phyloP scores from a whole-genome alignment of 2,113 vertebrate species.

The Python bivittatus region DNA sequence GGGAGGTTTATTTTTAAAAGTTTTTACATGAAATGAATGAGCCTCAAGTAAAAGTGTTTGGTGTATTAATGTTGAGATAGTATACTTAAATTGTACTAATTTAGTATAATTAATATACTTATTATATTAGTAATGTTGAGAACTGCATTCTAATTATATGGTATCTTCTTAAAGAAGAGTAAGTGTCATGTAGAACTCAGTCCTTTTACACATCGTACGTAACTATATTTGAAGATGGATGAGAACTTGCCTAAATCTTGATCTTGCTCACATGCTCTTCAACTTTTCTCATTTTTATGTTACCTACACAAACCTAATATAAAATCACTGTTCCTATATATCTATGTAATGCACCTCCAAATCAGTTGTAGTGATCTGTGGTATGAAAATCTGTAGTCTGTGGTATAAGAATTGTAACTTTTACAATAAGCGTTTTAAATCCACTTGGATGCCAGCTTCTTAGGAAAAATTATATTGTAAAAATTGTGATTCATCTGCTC shows the following conservation, averaged over 20 bases:
- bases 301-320: neutral
- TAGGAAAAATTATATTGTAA: neutral
- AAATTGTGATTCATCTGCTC: neutral
- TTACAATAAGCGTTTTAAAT: neutral
- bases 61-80: too few relatives aligned
- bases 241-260: neutral
- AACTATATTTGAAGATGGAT: neutral
- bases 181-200: neutral
- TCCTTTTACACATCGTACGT: neutral
- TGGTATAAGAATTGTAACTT: neutral
- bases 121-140: too few relatives aligned
- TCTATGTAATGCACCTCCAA: neutral
- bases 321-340: neutral
- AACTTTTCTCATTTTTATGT: neutral
- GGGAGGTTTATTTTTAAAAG: neutral
- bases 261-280: neutral
- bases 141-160: neutral
- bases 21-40: neutral
- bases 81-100: too few relatives aligned
- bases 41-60: too few relatives aligned
- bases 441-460: neutral
- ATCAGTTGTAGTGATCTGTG: neutral
- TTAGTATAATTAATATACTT: too few relatives aligned
- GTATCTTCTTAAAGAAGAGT: neutral
- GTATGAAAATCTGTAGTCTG: too few relatives aligned